Conservation (phyloP, 2,113 vertebrate species). For the Boleophthalmus pectinirostris region DNA sequence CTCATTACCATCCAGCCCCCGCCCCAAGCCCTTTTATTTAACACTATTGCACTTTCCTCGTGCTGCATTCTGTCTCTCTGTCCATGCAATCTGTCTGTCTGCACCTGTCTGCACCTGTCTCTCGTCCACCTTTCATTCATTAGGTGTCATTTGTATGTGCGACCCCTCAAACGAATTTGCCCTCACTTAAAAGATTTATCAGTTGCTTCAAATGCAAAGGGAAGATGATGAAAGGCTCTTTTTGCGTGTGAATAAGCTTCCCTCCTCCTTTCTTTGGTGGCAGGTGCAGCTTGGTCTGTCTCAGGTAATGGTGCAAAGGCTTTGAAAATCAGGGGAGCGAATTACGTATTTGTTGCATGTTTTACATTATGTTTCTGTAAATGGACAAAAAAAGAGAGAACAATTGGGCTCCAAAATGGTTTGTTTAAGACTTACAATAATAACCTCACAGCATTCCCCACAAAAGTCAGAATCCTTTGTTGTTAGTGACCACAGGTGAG, state of each 20-base stretch:
- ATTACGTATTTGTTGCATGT: not conserved
- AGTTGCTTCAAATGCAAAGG: conserved; percentile 59
- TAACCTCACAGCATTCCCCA: not conserved
- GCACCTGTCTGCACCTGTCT: conserved; percentile 20
- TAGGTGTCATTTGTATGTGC: conserved; percentile 62
- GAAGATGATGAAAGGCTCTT: conserved; percentile 55
- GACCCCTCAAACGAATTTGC: conserved; percentile 62
- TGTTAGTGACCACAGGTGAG: not conserved
- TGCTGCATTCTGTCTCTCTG: conserved; percentile 28
- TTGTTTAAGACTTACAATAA: not conserved
- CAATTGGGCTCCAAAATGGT: not conserved
- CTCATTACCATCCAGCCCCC: conserved; percentile 71
- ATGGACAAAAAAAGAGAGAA: not conserved
- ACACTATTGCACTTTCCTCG: conserved; percentile 56
- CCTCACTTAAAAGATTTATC: conserved; percentile 63
- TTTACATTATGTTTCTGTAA: conserved; percentile 27
- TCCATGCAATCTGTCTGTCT: conserved; percentile 29
- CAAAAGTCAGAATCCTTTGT: not conserved
- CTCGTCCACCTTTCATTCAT: conserved; percentile 48
- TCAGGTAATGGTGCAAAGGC: conserved; percentile 29
- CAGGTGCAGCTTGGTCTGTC: conserved; percentile 55
- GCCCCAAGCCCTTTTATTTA: conserved; percentile 71
- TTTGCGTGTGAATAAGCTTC: conserved; percentile 30
- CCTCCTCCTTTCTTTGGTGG: conserved; percentile 14
- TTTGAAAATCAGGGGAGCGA: conserved; percentile 26